phyloP scores from a whole-genome alignment of 2,797 vertebrate genomes.

The Peromyscus nudipes region DNA sequence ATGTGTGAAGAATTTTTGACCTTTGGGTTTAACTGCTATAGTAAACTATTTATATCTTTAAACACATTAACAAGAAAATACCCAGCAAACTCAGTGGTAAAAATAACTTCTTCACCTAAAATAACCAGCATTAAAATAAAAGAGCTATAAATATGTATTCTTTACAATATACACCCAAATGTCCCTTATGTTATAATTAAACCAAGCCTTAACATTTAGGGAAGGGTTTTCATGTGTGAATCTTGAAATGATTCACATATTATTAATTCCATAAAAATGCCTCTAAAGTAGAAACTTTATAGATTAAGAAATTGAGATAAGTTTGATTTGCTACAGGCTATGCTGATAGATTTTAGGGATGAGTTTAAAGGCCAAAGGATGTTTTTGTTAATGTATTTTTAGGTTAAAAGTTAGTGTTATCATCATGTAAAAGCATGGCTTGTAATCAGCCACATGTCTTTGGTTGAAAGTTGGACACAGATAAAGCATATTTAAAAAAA shows the following conservation, averaged over 20 bases:
- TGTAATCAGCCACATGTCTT: neutral
- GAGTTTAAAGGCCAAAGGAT: conserved; percentile 33
- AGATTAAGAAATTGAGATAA: conserved; percentile 52
- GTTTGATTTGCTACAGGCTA: conserved; percentile 49
- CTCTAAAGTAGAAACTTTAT: conserved; percentile 63
- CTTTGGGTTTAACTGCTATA: conserved; percentile 68
- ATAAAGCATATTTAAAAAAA: conserved; percentile 4
- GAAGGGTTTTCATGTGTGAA: conserved; percentile 64
- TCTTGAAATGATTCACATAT: conserved; percentile 71
- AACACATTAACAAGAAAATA: conserved; percentile 74
- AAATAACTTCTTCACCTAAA: conserved; percentile 80
- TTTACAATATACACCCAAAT: conserved; percentile 73
- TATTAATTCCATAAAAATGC: conserved; percentile 72
- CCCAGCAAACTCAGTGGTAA: conserved; percentile 66
- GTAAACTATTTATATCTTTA: conserved; percentile 74
- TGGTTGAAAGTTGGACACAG: neutral
- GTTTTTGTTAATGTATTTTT: conserved; percentile 38
- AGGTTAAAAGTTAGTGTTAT: neutral
- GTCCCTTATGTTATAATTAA: conserved; percentile 79
- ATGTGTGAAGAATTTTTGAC: conserved; percentile 67
- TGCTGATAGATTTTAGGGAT: neutral
- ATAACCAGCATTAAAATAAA: conserved; percentile 78
- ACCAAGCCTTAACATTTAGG: conserved; percentile 71
- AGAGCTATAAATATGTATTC: conserved; percentile 77
- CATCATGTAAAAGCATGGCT: conserved; percentile 17